Percentiles rank a stretch among this genome's conserved stretches.
Conservation (phyloP, 2,797 vertebrate species). For the Rallus crepitans region DNA sequence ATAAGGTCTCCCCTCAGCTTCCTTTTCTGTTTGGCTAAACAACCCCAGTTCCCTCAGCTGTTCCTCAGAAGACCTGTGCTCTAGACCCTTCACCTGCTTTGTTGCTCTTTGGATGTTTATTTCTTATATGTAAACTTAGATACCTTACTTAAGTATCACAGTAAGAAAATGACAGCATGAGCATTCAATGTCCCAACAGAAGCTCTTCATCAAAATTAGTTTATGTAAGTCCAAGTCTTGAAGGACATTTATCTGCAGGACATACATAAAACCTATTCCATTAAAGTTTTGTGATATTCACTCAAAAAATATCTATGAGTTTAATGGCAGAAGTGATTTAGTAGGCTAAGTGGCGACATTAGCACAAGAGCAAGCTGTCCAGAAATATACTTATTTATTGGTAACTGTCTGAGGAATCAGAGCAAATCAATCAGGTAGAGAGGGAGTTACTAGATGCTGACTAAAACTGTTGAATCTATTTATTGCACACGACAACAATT, state of each 20-base stretch:
- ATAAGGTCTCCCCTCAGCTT: too few relatives aligned
- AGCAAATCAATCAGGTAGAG: conserved; percentile 58
- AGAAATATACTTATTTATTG: neutral
- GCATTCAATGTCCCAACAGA: neutral
- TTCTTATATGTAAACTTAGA: neutral
- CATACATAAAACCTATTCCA: neutral
- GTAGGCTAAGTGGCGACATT: neutral
- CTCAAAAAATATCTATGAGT: neutral
- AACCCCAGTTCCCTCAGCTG: too few relatives aligned
- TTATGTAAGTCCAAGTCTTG: neutral
- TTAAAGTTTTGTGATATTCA: neutral
- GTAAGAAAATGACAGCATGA: neutral
- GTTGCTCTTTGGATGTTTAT: neutral
- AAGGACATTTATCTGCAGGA: neutral
- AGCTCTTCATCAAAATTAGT: neutral
- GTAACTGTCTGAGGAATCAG: conserved; percentile 5
- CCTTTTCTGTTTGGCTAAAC: too few relatives aligned
- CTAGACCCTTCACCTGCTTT: too few relatives aligned
- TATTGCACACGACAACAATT: conserved; percentile 10
- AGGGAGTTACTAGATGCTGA: conserved; percentile 29
- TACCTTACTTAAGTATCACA: neutral
- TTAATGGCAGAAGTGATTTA: neutral
- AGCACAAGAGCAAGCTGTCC: neutral
- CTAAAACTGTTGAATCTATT: neutral
- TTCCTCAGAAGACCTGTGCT: too few relatives aligned